A percentile compares a stretch with the other conserved stretches of the same genome.
Conservation (phyloP, 2,888 invertebrate species). For the Lordiphosa andalusiaca region DNA sequence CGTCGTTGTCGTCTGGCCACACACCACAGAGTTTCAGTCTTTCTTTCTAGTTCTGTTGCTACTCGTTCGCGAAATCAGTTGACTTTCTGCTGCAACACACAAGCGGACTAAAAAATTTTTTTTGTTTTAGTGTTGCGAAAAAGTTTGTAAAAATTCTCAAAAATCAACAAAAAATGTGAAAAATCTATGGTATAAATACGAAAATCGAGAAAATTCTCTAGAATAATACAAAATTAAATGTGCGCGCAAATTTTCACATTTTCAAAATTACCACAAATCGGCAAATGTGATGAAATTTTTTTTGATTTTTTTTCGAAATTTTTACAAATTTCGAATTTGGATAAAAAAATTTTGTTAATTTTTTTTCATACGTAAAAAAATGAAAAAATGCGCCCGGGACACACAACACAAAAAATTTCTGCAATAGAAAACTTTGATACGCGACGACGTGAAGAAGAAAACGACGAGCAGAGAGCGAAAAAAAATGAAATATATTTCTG, state of each 20-base stretch:
- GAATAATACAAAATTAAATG: conserved; percentile 69
- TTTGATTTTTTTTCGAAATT: conserved; percentile 59
- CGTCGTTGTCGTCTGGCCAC: conserved; percentile 35
- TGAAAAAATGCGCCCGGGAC: conserved; percentile 44
- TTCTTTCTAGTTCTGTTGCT: conserved; percentile 78
- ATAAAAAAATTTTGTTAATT: conserved; percentile 52
- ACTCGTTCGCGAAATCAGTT: conserved; percentile 79
- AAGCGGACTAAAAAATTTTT: conserved; percentile 75
- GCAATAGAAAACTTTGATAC: conserved; percentile 79
- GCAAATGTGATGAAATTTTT: conserved; percentile 44
- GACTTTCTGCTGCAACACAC: conserved; percentile 77
- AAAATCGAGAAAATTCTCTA: conserved; percentile 64
- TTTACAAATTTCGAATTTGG: conserved; percentile 69
- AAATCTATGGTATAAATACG: conserved; percentile 68
- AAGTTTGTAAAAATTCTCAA: conserved; percentile 66
- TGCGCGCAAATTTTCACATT: conserved; percentile 30
- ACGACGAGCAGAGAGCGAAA: conserved; percentile 75
- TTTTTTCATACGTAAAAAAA: conserved; percentile 57
- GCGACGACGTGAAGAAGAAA: conserved; percentile 72
- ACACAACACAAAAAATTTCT: conserved; percentile 70
- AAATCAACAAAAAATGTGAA: conserved; percentile 73
- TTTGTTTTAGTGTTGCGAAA: conserved; percentile 77
- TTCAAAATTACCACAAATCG: conserved; percentile 39
- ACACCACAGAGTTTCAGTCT: conserved; percentile 62
- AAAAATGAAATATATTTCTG: conserved; percentile 75